Conservation (phyloP, 2,888 invertebrate species). For the Lepidochitona cinerea region DNA sequence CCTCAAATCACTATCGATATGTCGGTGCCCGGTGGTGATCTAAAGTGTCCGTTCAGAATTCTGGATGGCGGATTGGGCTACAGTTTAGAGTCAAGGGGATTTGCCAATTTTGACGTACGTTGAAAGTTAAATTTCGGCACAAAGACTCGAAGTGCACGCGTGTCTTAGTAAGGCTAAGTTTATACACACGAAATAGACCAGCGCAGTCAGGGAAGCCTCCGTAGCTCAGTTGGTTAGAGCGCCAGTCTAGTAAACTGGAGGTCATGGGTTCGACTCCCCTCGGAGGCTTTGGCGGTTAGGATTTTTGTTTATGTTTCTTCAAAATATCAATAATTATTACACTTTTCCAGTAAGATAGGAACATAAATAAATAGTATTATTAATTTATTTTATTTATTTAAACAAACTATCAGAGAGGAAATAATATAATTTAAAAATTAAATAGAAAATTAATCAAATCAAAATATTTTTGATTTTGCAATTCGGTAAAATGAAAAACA, state of each 20-base stretch:
- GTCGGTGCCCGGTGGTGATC: too few relatives aligned
- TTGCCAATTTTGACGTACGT: slow-evolving; percentile 38
- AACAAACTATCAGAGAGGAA: too few relatives aligned
- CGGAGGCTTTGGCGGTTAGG: background rate
- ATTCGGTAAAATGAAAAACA: too few relatives aligned
- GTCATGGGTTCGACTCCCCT: slow-evolving; percentile 12
- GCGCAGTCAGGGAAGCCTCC: background rate
- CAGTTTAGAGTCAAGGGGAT: slow-evolving; percentile 41
- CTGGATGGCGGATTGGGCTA: slow-evolving; percentile 56
- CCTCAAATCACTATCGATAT: too few relatives aligned
- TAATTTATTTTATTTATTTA: background rate
- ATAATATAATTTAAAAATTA: too few relatives aligned
- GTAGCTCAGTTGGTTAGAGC: slow-evolving; percentile 15
- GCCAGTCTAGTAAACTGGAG: slow-evolving; percentile 16
- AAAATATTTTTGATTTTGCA: too few relatives aligned
- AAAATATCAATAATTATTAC: background rate
- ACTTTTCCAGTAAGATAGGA: too few relatives aligned
- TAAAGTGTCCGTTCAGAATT: slow-evolving; percentile 7
- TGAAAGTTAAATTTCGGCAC: background rate
- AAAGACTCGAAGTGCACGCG: background rate
- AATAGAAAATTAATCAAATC: too few relatives aligned
- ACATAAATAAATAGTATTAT: too few relatives aligned
- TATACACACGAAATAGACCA: background rate
- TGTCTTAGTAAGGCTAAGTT: background rate
- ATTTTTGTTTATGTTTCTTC: background rate